These are phyloP conservation scores for Myotis davidii DNA, from an alignment of 2,113 vertebrate genomes.

Conservation along the genomic window DNA sequence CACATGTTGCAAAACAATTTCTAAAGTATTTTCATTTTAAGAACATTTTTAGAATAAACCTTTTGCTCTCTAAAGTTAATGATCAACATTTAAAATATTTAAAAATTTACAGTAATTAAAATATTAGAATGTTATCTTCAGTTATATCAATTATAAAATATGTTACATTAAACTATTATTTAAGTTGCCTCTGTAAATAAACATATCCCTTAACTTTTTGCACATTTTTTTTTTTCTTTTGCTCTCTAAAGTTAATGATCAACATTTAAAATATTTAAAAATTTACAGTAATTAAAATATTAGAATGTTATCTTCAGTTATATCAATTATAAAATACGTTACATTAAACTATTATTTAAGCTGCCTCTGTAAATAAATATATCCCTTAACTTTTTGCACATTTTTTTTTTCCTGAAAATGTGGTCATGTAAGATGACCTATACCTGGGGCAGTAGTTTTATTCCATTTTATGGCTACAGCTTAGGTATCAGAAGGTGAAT, in stretches of 20 bases:
- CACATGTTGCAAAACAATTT: not conserved
- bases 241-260: not conserved
- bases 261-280: not conserved
- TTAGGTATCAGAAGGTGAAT: conserved; percentile 39
- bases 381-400: not conserved
- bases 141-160: not conserved
- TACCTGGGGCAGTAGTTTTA: not conserved
- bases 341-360: not conserved
- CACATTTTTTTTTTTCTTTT: not conserved
- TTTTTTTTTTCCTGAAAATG: conserved; percentile 39
- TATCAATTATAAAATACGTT: not conserved
- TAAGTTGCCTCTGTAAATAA: not conserved
- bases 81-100: not conserved
- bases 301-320: not conserved
- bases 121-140: not conserved
- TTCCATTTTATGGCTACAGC: conserved; percentile 55
- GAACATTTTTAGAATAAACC: not conserved
- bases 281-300: not conserved
- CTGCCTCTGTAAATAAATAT: not conserved
- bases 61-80: not conserved
- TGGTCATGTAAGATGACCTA: conserved; percentile 36
- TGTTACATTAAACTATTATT: not conserved
- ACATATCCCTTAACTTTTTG: not conserved
- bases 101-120: not conserved
- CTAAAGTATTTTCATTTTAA: not conserved